Base-by-base conservation (phyloP, 2,113 vertebrate species). In the Ceyx cyanopectus region DNA sequence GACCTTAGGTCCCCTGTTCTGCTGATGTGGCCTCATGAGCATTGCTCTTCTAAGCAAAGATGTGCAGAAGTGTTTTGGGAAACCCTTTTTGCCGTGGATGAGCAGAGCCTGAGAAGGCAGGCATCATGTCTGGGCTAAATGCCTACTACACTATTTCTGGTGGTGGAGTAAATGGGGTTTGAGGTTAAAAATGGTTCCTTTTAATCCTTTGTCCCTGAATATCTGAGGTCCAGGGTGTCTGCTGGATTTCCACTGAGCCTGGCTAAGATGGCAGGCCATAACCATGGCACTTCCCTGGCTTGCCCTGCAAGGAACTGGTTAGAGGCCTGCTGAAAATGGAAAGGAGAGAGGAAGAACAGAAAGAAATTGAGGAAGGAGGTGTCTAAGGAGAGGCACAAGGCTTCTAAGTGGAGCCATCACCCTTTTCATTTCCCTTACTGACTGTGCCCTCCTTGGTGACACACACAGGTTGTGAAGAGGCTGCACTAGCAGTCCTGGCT, bases 201-300 rank as follows among this genome's bases (percentile, higher is more conserved):
- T 68, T 34, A 48, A 66, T 21, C 19, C 53, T 40, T 10, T 50
- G 24, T 65, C 23, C 23, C 37, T 69, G 12, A 37, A 17, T 41
- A 20, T 50, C 6, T 74, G 30, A 0, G 0, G 5, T 61, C 54
- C 2, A 5, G 17, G 3, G 0, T 26, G 21, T 80, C 73, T 94
- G 32, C 30, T 60, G 45, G 48, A 48, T 63, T 92, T 17, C 21
- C 22, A 41, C 1, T 70, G 8, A 37, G 6, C 26, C 22, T 10
- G 45, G 54, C 54, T 34, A 27, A 68, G 13, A 8, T 4, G 7
- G 9, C 24, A 41, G 16, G 29, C n/a, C 4, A 5, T 32, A 23
- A 41, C 14, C 0, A 0, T 34, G 30, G 26, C n/a, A 32, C 60
- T 69, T 85, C 37, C 12, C 12, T 2, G 5, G 43, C 34, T 40